A percentile compares a stretch with the other conserved stretches of the same genome.
Evolutionary conservation across 2,113 vertebrate species (phyloP).

Genomic region (Gopherus evgoodei): DNA sequence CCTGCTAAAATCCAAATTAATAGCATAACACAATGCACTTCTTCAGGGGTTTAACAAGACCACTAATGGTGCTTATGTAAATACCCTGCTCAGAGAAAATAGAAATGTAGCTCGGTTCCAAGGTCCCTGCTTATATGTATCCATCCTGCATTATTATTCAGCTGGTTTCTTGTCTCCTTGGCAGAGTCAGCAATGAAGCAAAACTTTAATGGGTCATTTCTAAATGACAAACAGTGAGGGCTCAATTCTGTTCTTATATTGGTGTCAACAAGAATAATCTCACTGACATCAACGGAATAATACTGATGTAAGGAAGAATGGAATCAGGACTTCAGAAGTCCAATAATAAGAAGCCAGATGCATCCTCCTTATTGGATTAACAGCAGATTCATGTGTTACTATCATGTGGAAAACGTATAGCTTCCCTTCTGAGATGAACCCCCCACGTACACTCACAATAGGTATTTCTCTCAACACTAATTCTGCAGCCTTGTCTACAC

Average conservation of each 20-base stretch:
- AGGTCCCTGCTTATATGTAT: background rate
- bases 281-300: background rate
- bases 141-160: background rate
- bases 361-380: background rate
- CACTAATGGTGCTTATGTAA: accelerated
- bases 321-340: background rate
- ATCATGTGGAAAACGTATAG: background rate
- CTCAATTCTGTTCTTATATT: background rate
- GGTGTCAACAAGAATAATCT: background rate
- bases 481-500: background rate
- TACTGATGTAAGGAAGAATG: background rate
- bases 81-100: background rate
- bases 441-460: background rate
- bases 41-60: background rate
- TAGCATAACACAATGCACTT: background rate
- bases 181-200: background rate
- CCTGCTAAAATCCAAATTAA: background rate
- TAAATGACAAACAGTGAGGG: background rate
- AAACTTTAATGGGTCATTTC: background rate
- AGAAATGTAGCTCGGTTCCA: accelerated
- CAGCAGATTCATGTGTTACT: background rate
- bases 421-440: background rate
- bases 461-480: constrained; percentile 1
- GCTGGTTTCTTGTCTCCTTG: background rate
- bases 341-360: background rate